Evolutionary conservation across 2,888 invertebrate genomes (phyloP), one percentile per base, ranked within the genome.

Genomic region (Mythimna albipuncta): DNA sequence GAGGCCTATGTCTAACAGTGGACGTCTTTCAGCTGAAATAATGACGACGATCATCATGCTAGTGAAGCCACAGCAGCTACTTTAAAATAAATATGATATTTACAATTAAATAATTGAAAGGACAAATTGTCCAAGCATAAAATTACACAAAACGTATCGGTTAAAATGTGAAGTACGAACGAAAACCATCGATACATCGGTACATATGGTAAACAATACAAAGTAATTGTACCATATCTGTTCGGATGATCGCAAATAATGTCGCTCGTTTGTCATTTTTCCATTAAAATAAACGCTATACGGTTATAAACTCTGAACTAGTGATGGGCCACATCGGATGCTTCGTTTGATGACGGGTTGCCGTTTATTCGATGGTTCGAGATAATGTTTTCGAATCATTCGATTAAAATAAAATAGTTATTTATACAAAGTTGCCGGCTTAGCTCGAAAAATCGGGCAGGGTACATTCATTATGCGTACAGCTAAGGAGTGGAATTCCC

Each of bases 281-380:
- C 85, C 87, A 89, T 90, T 90, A 88, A 90, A 89, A 89, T 89
- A 89, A 89, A 86, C 79, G 86, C 69, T 83, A 77, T 82, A 78
- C 77, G 78, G 85, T 85, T 83, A 88, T 89, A 88, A 88, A 89
- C 82, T 86, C 79, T 69, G 84, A 81, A 86, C 21, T 52, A 77
- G 80, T 19, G 75, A 65, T 79, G 80, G 4, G 38, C 6, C 2
- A 55, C 4, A n/a, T 21, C 21, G 50, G 32, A 38, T 57, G 10
- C 11, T 63, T 62, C 6, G 52, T 55, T 65, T 55, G 44, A 61
- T 52, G 26, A 4, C 1, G 26, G 35, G 47, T 54, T 16, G 1
- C 11, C 50, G 13, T 64, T 79, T 61, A 61, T 52, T 52, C 50
- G 50, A 55, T 38, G 5, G 3, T 6, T 50, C 50, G 21, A 35